Evolutionary conservation across 1,140 invertebrate genomes (phyloP), one percentile per base, ranked within the genome.

Genomic region (Zaprionus vittiger): DNA sequence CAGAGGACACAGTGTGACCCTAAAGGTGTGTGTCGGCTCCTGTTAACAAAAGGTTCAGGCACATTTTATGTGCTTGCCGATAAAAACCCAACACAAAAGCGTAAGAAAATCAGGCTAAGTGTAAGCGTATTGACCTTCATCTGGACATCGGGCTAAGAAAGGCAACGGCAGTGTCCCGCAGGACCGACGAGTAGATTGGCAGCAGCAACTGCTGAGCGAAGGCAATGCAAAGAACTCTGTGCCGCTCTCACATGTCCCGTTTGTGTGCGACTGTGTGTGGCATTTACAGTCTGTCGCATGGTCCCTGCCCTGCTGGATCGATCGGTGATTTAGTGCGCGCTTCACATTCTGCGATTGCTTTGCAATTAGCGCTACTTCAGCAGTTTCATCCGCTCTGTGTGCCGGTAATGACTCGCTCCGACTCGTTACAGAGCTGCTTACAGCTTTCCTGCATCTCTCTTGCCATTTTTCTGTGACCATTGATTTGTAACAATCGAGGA

Each of bases 331-430:
- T 80, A 76, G 68, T 70, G 74, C 31, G 68, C 26, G 67, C 62
- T 81, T 81, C 79, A 90, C 79, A 81, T 89, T 73, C 69, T 73
- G 54, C 83, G 84, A 89, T 89, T 89, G 84, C 85, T 85, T 84
- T 80, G 79, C 85, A 89, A 89, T 90, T 89, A 89, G 85, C 84
- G 85, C 85, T 77, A 84, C 77, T 81, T 90, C 84, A 90, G 84
- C 81, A 81, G 55, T 84, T 89, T 74, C 67, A 41, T 77, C 37
- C 54, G 34, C 1, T 28, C 12, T 31, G 26, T 24, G 67, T 20
- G 55, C 22, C 70, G 80, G 73, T 86, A 86, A 86, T 86, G 79
- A 74, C 66, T 81, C 57, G 62, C n/a, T 4, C 3, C 7, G 41
- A 47, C 41, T 47, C n/a, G n/a, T 47, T 47, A 47, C n/a, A n/a